phyloP scores from a whole-genome alignment of 2,113 vertebrate genomes.

The Larimichthys polyactis region DNA sequence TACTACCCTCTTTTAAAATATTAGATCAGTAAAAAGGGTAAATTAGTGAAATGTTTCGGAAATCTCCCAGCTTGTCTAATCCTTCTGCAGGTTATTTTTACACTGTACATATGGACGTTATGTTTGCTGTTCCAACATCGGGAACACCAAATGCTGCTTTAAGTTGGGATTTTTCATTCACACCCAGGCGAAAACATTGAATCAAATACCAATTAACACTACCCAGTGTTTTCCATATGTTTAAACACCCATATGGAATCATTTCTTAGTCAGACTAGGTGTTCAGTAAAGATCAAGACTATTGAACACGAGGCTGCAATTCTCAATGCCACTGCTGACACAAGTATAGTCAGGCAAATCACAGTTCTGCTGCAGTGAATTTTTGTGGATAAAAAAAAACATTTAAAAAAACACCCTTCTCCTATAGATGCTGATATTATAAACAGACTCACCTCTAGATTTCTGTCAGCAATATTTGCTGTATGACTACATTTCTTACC shows the following conservation, averaged over 20 bases:
- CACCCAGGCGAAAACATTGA: neutral
- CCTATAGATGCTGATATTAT: constrained; percentile 1
- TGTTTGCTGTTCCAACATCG: neutral
- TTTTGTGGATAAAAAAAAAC: neutral
- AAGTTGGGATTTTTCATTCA: neutral
- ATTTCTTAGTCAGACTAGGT: neutral
- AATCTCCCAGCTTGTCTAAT: neutral
- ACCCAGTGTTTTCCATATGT: neutral
- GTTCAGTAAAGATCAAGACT: constrained; percentile 5
- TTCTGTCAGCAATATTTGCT: neutral
- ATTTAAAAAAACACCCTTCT: neutral
- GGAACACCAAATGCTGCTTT: neutral
- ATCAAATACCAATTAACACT: neutral
- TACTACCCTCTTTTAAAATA: neutral
- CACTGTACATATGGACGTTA: neutral
- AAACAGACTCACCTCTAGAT: neutral
- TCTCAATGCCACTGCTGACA: neutral
- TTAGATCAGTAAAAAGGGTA: constrained; percentile 8
- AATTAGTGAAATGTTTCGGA: neutral
- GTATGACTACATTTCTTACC: neutral
- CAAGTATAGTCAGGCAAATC: constrained; percentile 1
- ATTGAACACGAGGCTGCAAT: neutral
- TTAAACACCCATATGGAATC: neutral
- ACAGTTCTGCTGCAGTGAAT: constrained; percentile 13
- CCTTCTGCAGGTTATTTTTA: neutral